A percentile compares a stretch with the other conserved stretches of the same genome.
phyloP scores from a whole-genome alignment of 2,113 vertebrate genomes.

The Galemys pyrenaicus region DNA sequence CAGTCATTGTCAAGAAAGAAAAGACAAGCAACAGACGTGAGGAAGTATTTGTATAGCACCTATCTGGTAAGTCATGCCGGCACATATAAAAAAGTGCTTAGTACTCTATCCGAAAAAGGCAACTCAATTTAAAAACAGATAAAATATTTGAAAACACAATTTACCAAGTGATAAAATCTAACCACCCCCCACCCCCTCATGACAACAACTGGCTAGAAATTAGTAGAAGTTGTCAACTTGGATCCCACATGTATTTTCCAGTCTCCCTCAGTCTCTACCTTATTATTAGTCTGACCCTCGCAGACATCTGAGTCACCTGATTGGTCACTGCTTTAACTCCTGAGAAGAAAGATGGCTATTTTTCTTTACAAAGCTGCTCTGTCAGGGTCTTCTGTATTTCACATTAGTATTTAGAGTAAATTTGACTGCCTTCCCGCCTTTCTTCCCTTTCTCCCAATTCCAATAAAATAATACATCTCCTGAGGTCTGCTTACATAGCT shows the following conservation, averaged over 20 bases:
- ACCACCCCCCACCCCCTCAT: not conserved
- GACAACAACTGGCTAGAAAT: not conserved
- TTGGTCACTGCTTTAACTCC: not conserved
- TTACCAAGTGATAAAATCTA: not conserved
- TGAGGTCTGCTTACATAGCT: not conserved
- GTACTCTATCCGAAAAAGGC: not conserved
- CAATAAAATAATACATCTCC: too few relatives aligned
- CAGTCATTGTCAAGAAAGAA: not conserved
- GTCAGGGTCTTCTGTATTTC: not conserved
- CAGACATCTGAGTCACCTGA: not conserved
- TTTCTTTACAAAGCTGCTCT: not conserved
- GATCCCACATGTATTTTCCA: too few relatives aligned
- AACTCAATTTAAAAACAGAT: not conserved
- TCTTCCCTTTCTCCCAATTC: not conserved
- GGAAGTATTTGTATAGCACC: not conserved
- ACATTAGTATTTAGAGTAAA: not conserved
- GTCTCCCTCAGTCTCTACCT: not conserved
- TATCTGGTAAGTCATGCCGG: not conserved
- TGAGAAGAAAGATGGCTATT: not conserved
- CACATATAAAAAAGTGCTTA: not conserved
- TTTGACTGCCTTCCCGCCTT: not conserved
- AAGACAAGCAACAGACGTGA: too few relatives aligned
- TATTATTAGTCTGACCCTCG: not conserved
- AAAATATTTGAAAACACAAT: not conserved
- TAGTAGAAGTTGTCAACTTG: not conserved